phyloP scores from a whole-genome alignment of 2,797 vertebrate species.

The Schizothorax lantsangensis region DNA sequence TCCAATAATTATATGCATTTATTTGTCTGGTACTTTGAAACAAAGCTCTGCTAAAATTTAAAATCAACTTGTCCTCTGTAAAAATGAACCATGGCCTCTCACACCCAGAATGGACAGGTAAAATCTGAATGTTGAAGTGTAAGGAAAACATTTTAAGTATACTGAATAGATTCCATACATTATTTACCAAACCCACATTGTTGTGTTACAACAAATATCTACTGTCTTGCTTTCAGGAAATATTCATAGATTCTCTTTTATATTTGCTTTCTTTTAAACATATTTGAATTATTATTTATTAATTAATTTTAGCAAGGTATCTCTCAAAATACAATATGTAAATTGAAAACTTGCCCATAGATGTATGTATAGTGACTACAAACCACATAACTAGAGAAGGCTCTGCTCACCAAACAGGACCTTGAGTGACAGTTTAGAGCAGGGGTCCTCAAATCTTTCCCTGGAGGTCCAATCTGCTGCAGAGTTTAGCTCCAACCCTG shows the following conservation, averaged over 20 bases:
- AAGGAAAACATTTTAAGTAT: not conserved
- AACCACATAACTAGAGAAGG: not conserved
- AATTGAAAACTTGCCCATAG: not conserved
- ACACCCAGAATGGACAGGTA: not conserved
- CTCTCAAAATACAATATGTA: not conserved
- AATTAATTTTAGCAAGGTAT: constrained; percentile 4
- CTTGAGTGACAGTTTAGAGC: not conserved
- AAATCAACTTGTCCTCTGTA: constrained; percentile 50
- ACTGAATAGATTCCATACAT: not conserved
- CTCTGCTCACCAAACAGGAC: not conserved
- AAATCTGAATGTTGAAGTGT: not conserved
- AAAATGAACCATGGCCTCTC: constrained; percentile 60
- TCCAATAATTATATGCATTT: constrained; percentile 76
- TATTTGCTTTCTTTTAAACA: constrained; percentile 54
- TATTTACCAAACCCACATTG: not conserved
- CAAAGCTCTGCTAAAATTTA: constrained; percentile 59
- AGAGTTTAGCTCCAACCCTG: too few species aligned
- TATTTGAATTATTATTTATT: constrained; percentile 49
- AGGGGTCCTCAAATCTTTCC: too few species aligned
- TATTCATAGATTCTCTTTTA: not conserved
- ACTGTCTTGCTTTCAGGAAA: not conserved
- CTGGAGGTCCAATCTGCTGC: too few species aligned
- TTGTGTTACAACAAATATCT: not conserved
- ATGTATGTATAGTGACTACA: not conserved
- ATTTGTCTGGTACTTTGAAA: constrained; percentile 67